Conservation (phyloP, 92 coral and sea anemone species). For the Heteractis magnifica region DNA sequence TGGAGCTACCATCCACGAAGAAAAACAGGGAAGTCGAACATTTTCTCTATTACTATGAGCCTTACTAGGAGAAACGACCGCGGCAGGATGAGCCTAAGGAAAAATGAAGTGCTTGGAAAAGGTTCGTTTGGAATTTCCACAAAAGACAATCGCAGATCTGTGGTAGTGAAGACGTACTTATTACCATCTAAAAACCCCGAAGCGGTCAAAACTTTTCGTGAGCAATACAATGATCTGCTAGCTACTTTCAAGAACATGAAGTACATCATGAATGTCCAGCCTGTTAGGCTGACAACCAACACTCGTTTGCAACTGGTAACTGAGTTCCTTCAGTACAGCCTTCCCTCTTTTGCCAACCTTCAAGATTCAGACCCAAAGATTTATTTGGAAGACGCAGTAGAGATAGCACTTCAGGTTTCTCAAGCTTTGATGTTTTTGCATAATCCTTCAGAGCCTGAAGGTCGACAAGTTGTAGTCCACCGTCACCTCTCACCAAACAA, state of each 20-base stretch:
- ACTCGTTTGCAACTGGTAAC: background rate
- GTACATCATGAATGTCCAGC: background rate
- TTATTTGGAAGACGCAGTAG: background rate
- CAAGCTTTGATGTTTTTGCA: background rate
- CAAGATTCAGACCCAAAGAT: background rate
- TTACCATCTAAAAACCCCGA: background rate
- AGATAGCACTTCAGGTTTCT: background rate
- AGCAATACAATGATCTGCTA: background rate
- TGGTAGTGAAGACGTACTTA: background rate
- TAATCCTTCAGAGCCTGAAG: background rate
- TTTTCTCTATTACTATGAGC: no score
- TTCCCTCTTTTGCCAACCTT: background rate
- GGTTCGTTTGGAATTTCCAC: slow-evolving; percentile 5
- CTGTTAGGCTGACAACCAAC: background rate
- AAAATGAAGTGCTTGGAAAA: background rate
- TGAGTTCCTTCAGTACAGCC: background rate
- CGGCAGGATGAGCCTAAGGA: no score
- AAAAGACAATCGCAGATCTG: background rate
- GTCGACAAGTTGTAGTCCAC: background rate
- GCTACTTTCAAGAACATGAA: background rate
- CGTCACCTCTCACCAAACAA: slow-evolving; percentile 7
- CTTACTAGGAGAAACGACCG: no score
- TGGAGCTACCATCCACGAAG: no score
- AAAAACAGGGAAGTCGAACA: no score
- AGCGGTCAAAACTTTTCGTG: background rate